phyloP scores from a whole-genome alignment of 1,140 invertebrate species.

The Maconellicoccus hirsutus region DNA sequence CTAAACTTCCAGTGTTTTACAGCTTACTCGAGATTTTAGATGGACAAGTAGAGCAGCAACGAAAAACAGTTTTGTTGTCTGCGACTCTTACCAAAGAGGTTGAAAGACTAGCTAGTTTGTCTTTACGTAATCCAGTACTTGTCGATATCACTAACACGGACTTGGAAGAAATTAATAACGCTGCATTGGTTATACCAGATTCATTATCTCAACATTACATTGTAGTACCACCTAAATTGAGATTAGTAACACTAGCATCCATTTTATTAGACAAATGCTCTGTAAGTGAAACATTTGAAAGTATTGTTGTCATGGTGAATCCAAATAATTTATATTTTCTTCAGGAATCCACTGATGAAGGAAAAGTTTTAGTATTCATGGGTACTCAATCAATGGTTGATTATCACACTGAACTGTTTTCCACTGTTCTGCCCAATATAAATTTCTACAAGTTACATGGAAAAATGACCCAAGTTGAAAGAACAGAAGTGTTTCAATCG shows the following conservation, averaged over 20 bases:
- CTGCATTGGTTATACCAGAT: conserved; percentile 63
- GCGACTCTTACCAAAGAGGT: conserved; percentile 86
- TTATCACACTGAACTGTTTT: conserved; percentile 70
- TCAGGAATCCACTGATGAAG: conserved; percentile 36
- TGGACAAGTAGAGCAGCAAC: conserved; percentile 29
- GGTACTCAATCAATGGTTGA: conserved; percentile 89
- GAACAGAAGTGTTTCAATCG: conserved; percentile 71
- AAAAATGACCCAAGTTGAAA: conserved; percentile 75
- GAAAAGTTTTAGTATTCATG: conserved; percentile 83
- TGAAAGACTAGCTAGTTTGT: conserved; percentile 75
- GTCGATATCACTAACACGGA: conserved; percentile 45
- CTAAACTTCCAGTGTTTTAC: conserved; percentile 44
- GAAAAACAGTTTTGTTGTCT: conserved; percentile 84
- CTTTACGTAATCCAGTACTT: conserved; percentile 62
- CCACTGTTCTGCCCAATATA: conserved; percentile 42
- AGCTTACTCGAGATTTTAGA: conserved; percentile 28
- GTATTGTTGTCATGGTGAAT: conserved; percentile 10
- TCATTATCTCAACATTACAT: conserved; percentile 72
- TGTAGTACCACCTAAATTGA: conserved; percentile 72
- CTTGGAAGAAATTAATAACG: conserved; percentile 35
- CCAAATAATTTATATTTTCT: conserved; percentile 24
- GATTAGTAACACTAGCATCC: conserved; percentile 70
- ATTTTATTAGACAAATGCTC: conserved; percentile 67
- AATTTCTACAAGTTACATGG: conserved; percentile 74
- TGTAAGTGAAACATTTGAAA: conserved; percentile 34